Percentiles rank a stretch among this genome's conserved stretches.
Conservation (phyloP, 2,113 vertebrate genomes). For the Natator depressus region DNA sequence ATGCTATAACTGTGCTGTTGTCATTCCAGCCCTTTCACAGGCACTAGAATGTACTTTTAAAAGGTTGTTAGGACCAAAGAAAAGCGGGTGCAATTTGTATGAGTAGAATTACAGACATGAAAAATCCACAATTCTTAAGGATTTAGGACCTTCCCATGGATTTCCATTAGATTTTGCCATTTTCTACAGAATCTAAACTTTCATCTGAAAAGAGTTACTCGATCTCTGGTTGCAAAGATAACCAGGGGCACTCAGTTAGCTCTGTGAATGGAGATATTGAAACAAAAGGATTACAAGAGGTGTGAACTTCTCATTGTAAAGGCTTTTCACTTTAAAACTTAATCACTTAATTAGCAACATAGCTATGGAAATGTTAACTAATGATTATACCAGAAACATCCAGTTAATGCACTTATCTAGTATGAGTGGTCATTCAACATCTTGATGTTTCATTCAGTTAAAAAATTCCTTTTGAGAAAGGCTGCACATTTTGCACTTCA, state of each 20-base stretch:
- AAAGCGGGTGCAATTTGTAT: background rate
- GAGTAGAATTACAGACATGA: background rate
- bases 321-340: constrained; percentile 21
- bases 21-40: background rate
- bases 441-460: background rate
- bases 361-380: constrained; percentile 10
- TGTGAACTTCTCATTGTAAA: background rate
- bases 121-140: background rate
- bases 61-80: background rate
- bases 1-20: background rate
- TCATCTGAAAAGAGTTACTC: background rate
- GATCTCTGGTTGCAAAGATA: background rate
- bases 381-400: background rate
- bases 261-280: background rate
- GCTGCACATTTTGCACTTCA: constrained; percentile 30
- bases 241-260: background rate
- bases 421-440: constrained; percentile 26
- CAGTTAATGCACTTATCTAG: constrained; percentile 47
- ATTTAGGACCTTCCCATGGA: background rate
- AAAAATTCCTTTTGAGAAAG: constrained; percentile 26
- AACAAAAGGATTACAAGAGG: constrained; percentile 20
- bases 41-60: background rate
- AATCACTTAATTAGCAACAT: constrained; percentile 1
- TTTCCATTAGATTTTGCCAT: background rate
- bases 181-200: background rate